Base-by-base conservation (phyloP, 2,113 vertebrate species). In the Ellobius talpinus region DNA sequence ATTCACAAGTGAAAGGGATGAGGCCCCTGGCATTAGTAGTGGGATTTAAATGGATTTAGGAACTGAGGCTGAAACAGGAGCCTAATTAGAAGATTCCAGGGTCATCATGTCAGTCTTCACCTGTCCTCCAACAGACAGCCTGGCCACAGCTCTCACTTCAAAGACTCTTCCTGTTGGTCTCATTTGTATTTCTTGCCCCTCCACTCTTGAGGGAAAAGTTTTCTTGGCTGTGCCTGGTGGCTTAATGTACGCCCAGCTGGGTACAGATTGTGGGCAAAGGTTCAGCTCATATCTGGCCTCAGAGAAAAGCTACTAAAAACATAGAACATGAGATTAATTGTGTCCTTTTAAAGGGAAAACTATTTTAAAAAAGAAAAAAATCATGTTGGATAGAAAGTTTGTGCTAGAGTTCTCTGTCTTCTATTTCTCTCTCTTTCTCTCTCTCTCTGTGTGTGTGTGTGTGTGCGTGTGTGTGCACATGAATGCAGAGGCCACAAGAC, bases 41-140 rank as follows among this genome's bases (percentile, higher is more conserved):
- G 66, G 93, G 96, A 77, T 72, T 4, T 93, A 8, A 96, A 11
- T 94, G 93, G 77, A 92, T 39, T 42, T 98, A 90, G 90, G 92
- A 96, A 87, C 89, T 96, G 84, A 97, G 73, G 86, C 89, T 96
- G 97, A 97, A 97, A 97, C 24, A 47, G 78, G 72, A 96, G 88
- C 68, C 79, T 96, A 93, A 91, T 94, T 90, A 95, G 79, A 95
- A 87, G 94, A 97, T 50, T 92, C 94, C 87, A 73, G 87, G 74
- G 96, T 86, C 55, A 39, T 17, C n/a, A 3, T 96, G 72, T 96
- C 97, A 96, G 55, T 90, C 50, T 73, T 97, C 91, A 90, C 86
- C 89, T 96, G 95, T 87, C 92, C n/a, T 3, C 90, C 90, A 74
- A 42, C 77, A 86, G 89, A 95, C 72, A 89, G 93, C 11, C 94